Evolutionary conservation across 1,140 invertebrate genomes (phyloP).

Genomic region (Trialeurodes vaporariorum): DNA sequence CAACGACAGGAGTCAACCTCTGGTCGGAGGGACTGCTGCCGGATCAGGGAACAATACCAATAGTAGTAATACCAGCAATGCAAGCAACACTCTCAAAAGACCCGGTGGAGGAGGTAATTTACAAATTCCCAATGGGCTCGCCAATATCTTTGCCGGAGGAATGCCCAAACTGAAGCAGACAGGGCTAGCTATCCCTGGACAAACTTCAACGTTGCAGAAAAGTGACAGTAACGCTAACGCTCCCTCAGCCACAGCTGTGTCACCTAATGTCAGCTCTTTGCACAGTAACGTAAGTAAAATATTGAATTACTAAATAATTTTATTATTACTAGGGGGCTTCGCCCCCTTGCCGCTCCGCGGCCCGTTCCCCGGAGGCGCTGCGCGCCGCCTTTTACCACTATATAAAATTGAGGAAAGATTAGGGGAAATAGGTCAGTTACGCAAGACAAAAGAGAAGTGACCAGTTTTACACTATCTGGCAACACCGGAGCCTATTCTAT

Average conservation of each 20-base stretch:
- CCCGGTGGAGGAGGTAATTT: conserved; percentile 14
- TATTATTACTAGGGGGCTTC: too few relatives aligned
- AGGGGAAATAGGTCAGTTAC: too few relatives aligned
- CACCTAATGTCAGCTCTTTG: background rate
- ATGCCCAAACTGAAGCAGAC: conserved; percentile 77
- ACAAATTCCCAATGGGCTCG: conserved; percentile 39
- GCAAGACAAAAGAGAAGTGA: too few relatives aligned
- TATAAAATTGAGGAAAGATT: too few relatives aligned
- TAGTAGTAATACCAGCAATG: conserved; percentile 35
- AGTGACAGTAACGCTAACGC: background rate
- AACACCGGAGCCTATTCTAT: too few relatives aligned
- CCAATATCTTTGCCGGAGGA: conserved; percentile 69
- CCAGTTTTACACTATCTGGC: too few relatives aligned
- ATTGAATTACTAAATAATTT: too few relatives aligned
- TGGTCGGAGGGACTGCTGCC: conserved; percentile 44
- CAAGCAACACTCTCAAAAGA: conserved; percentile 33
- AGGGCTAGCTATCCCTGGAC: conserved; percentile 35
- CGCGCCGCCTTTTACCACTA: too few relatives aligned
- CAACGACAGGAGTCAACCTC: conserved; percentile 75
- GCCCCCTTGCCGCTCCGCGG: too few relatives aligned
- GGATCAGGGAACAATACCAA: conserved; percentile 32
- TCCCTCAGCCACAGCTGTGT: background rate
- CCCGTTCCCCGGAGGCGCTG: too few relatives aligned
- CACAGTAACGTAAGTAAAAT: background rate
- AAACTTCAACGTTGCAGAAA: background rate